These are phyloP conservation scores for Plumapathes pennacea DNA, from an alignment of 92 coral and sea anemone species.

Conservation along the genomic window DNA sequence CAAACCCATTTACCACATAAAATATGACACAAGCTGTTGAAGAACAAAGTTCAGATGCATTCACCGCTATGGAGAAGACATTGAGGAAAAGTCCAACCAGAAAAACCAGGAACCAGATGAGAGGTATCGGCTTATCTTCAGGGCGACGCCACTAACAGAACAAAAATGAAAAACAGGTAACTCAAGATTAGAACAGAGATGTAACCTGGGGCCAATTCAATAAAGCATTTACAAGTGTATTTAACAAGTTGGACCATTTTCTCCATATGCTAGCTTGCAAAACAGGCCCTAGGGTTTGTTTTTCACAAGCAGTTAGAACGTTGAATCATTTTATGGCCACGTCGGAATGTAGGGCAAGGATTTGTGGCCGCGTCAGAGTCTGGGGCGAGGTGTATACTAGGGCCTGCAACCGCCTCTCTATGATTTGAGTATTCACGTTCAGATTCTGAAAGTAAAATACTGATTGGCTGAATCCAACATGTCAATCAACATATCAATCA, in stretches of 20 bases:
- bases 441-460: no score
- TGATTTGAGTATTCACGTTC: no score
- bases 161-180: background rate
- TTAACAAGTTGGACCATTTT: background rate
- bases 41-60: slow-evolving; percentile 79
- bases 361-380: no score
- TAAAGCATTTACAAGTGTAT: background rate
- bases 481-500: no score
- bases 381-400: no score
- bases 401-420: no score
- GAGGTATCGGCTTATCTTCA: slow-evolving; percentile 83
- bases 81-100: slow-evolving; percentile 86
- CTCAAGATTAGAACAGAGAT: background rate
- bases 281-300: no score
- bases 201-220: background rate
- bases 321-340: no score
- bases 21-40: slow-evolving; percentile 84
- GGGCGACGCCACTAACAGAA: slow-evolving; percentile 80
- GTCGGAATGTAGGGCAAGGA: no score
- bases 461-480: no score
- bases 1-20: slow-evolving; percentile 86
- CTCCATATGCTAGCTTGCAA: no score
- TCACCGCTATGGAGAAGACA: slow-evolving; percentile 77
- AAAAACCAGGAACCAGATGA: slow-evolving; percentile 86
- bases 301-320: no score